Conservation (phyloP, 2,113 vertebrate species). For the Acanthochromis polyacanthus region DNA sequence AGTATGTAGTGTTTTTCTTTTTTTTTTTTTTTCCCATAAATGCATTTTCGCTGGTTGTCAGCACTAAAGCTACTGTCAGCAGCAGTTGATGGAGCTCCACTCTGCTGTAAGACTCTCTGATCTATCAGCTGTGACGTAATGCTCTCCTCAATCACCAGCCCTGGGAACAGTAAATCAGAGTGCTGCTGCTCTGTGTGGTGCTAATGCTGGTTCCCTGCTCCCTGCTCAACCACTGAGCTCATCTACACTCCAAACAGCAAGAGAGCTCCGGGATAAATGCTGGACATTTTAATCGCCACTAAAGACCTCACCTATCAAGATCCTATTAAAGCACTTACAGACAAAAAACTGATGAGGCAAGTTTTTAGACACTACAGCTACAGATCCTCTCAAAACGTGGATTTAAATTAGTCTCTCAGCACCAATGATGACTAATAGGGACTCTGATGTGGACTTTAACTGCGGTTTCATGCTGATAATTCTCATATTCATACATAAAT, state of each 20-base stretch:
- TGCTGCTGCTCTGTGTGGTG: constrained; percentile 72
- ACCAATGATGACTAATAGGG: too few species aligned
- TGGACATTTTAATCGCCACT: constrained; percentile 67
- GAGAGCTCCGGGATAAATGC: constrained; percentile 53
- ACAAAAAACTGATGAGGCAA: constrained; percentile 15
- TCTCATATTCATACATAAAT: neutral
- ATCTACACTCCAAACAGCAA: constrained; percentile 68
- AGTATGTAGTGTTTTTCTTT: constrained; percentile 43
- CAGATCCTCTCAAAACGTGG: too few species aligned
- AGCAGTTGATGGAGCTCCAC: constrained; percentile 75
- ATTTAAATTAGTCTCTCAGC: too few species aligned
- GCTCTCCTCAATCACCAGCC: constrained; percentile 77
- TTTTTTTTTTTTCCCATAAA: constrained; percentile 44
- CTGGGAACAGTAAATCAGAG: constrained; percentile 76
- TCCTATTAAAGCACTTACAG: constrained; percentile 53
- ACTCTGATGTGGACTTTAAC: too few species aligned
- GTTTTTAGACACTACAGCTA: constrained; percentile 2
- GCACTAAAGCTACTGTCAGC: constrained; percentile 75
- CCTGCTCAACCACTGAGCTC: constrained; percentile 49
- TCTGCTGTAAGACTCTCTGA: constrained; percentile 72
- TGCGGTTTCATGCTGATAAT: neutral
- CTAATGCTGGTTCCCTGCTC: constrained; percentile 59
- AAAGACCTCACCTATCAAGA: constrained; percentile 71
- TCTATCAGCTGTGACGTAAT: constrained; percentile 79
- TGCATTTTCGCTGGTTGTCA: constrained; percentile 71